Evolutionary conservation across 2,888 invertebrate species (phyloP), one percentile per base, ranked within the genome.

Genomic region (Ochropleura leucogaster): DNA sequence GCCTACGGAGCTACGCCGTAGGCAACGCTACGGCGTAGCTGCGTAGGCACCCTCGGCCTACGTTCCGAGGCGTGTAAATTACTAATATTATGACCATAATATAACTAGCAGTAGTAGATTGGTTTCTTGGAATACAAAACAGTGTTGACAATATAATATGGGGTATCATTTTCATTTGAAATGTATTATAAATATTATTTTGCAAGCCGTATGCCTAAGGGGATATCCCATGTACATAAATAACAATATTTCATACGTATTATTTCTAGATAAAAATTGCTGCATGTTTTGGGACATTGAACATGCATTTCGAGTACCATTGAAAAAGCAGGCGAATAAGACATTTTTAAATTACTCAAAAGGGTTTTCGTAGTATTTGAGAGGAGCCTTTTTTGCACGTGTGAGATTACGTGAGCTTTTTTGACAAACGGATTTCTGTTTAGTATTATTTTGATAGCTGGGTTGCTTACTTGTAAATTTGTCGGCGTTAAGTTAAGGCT

Each of bases 321-420:
- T 66, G 55, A 66, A 66, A 68, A 12, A 18, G 12, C 20, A 68
- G 9, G 9, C 47, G 7, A 46, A 18, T 20, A 49, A 14, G 6
- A n/a, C 44, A 16, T 1, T 49, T 72, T 78, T 53, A n/a, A 68
- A 72, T 64, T 42, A 64, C 55, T 68, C 46, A 74, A 72, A 81
- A 47, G 55, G 5, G 16, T 51, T 55, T 65, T n/a, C 6, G 42
- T 20, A 53, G 12, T 42, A 47, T 7, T 53, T 53, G 51, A 10
- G 8, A 30, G 3, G 3, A 16, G 20, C 3, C 5, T 40, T 20
- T 18, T 59, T 51, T 40, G 12, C 16, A 30, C 9, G 49, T 16
- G 7, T 53, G 10, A 3, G 49, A 18, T 8, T 53, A 10, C 2
- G 6, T 57, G 42, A 12, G n/a, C 55, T 49, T 74, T 47, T 55